Conservation (phyloP, 2,797 vertebrate genomes). For the Podargus strigoides region DNA sequence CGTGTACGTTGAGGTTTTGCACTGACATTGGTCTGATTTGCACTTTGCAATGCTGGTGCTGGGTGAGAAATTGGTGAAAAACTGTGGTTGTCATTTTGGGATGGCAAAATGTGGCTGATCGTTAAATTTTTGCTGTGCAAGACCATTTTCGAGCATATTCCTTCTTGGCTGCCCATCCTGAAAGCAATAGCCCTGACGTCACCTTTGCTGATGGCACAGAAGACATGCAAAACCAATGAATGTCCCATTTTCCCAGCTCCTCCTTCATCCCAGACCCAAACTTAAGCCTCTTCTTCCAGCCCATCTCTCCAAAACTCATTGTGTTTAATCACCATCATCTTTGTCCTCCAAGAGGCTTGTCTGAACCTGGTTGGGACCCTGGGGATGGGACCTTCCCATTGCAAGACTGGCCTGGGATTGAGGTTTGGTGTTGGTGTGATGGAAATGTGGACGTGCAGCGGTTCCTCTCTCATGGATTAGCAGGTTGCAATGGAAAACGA, state of each 20-base stretch:
- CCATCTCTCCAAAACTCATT: background rate
- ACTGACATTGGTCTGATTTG: background rate
- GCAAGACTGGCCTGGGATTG: background rate
- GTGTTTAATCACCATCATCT: fast-evolving
- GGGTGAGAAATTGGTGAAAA: background rate
- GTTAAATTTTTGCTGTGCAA: background rate
- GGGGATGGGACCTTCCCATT: background rate
- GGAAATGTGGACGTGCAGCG: background rate
- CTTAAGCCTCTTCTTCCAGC: background rate
- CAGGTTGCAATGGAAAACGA: background rate
- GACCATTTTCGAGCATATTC: fast-evolving
- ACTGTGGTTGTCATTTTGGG: background rate
- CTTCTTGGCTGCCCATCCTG: background rate
- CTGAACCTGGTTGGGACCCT: background rate
- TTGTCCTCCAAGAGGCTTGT: background rate
- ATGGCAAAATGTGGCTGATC: background rate
- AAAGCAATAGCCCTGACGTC: fast-evolving
- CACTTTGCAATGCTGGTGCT: background rate
- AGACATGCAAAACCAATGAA: background rate
- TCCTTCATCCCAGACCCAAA: background rate
- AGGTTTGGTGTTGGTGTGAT: background rate
- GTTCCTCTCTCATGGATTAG: background rate
- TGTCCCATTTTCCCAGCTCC: background rate
- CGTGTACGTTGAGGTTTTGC: fast-evolving
- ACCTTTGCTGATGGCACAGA: background rate